These are phyloP conservation scores for Gopherus flavomarginatus DNA, from an alignment of 2,113 vertebrate genomes.

Conservation along the genomic window DNA sequence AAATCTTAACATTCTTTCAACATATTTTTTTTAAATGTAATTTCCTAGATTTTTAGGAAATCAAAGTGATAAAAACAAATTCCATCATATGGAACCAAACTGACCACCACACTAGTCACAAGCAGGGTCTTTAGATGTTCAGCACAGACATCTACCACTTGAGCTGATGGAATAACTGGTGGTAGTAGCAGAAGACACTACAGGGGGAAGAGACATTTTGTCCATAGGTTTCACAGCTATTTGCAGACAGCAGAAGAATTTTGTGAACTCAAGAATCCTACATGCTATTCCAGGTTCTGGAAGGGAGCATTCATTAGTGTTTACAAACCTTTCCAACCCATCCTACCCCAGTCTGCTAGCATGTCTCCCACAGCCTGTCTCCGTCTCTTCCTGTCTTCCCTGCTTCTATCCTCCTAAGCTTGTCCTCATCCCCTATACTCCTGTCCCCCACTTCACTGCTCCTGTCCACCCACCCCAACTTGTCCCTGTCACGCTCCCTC, in stretches of 20 bases:
- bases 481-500: background rate
- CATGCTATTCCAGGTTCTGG: background rate
- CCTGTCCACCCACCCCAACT: too few relatives aligned
- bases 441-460: too few relatives aligned
- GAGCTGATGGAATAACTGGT: accelerated
- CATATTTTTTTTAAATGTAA: background rate
- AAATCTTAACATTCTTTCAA: constrained; percentile 34
- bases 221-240: background rate
- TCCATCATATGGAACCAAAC: constrained; percentile 5
- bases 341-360: too few relatives aligned
- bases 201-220: background rate
- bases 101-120: background rate
- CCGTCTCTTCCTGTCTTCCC: too few relatives aligned
- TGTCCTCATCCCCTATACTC: too few relatives aligned
- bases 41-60: constrained; percentile 32
- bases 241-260: background rate
- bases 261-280: background rate
- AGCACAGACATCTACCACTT: background rate
- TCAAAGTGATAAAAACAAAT: background rate
- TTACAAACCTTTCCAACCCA: too few relatives aligned
- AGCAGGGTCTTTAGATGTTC: background rate
- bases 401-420: too few relatives aligned
- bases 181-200: background rate
- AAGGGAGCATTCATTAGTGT: too few relatives aligned
- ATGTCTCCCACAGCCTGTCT: too few relatives aligned